These are phyloP conservation scores for Micrasema minimum DNA, from an alignment of 1,140 invertebrate genomes.

Conservation along the genomic window DNA sequence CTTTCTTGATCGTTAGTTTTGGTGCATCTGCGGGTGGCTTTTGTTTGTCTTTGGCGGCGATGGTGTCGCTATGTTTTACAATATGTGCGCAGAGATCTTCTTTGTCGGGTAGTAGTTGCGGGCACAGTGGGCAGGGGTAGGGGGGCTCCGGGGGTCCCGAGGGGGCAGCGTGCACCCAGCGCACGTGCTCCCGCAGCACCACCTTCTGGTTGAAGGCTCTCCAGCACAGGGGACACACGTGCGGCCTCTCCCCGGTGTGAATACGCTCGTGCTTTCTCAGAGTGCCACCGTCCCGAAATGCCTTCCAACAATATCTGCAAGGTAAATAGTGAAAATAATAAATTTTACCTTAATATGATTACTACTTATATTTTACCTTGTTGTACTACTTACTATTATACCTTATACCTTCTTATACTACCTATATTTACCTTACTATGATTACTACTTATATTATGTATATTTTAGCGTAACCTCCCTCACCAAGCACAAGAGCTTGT, in stretches of 20 bases:
- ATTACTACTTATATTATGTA: too few species aligned
- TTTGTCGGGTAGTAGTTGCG: constrained; percentile 60
- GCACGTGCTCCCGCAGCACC: constrained; percentile 65
- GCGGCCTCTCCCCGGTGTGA: constrained; percentile 37
- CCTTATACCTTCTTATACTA: too few species aligned
- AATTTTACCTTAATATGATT: too few species aligned
- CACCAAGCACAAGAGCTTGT: too few species aligned
- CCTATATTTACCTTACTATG: too few species aligned
- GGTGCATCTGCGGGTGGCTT: not conserved
- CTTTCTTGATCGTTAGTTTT: constrained; percentile 36
- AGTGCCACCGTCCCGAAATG: constrained; percentile 73
- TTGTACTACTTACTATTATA: too few species aligned
- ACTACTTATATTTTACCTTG: too few species aligned
- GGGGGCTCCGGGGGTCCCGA: constrained; percentile 51
- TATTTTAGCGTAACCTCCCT: too few species aligned
- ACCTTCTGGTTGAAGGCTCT: constrained; percentile 62
- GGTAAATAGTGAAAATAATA: too few species aligned
- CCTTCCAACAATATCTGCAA: constrained; percentile 84
- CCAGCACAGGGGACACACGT: constrained; percentile 36
- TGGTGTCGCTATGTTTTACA: constrained; percentile 66
- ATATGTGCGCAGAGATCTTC: constrained; percentile 68
- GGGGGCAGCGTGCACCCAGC: constrained; percentile 65
- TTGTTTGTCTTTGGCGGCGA: constrained; percentile 63
- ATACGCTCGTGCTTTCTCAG: constrained; percentile 63
- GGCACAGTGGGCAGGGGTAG: constrained; percentile 62